Evolutionary conservation across 2,113 vertebrate genomes (phyloP), one percentile per base, ranked within the genome.

Genomic region (Macquaria australasica): DNA sequence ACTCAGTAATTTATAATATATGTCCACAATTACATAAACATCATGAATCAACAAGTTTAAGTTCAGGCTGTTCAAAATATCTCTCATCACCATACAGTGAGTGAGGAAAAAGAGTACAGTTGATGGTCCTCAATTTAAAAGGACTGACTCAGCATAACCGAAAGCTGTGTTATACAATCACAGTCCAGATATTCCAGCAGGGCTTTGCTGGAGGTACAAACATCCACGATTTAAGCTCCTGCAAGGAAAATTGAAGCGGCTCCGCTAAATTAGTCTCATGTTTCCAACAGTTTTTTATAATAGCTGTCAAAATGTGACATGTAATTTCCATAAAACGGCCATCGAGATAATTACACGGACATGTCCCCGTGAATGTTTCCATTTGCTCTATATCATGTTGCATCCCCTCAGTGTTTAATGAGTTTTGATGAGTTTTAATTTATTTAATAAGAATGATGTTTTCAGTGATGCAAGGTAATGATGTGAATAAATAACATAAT

Each of bases 281-380:
- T 80, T 83, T 83, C 4, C 14, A 50, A 28, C 16, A 5, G 37
- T 23, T 63, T 73, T 87, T 72, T 63, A 79, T 60, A 45, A 18
- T 21, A 31, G 71, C 87, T 87, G 89, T 72, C 82, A 69, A 72
- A 80, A 56, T 64, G 43, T 79, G 81, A 89, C 73, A 62, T 72
- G 64, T 43, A 45, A 86, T 87, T 90, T 88, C 69, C 73, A 81
- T 85, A 77, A 91, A 91, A 88, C 73, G 39, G 60, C 56, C 41
- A 79, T 85, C 0, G 12, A 75, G 78, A 81, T 87, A 84, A 90
- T 87, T 88, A 72, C 77, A 70, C 34, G 37, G 48, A 67, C 21
- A 6, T 79, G 50, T 37, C 20, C 62, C 2, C 0, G 16, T 64
- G 41, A 79, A 37, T 77, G 60, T 70, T 81, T 73, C 74, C 43